Conservation (phyloP, 2,113 vertebrate genomes). For the Rhynchomys soricoides region DNA sequence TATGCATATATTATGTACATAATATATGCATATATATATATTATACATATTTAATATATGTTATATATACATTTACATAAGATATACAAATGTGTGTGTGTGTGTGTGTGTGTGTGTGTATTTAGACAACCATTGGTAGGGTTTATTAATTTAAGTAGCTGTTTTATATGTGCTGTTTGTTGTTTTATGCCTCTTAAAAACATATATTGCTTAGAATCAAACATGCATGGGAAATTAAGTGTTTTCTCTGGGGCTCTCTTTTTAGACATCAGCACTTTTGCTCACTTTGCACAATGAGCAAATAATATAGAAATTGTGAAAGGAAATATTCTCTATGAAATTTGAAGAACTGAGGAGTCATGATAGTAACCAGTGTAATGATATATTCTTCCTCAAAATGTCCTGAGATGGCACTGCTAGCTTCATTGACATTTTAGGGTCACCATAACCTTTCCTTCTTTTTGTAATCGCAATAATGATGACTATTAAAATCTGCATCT, state of each 20-base stretch:
- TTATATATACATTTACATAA: no score
- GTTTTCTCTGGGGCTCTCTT: conserved; percentile 1
- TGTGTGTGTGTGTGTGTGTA: no score
- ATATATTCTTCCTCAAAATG: neutral
- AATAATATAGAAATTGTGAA: neutral
- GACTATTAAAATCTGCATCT: neutral
- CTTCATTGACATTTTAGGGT: neutral
- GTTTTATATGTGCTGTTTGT: conserved; percentile 4
- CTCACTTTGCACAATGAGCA: conserved; percentile 31
- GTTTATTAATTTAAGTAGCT: conserved; percentile 68
- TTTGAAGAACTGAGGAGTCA: neutral
- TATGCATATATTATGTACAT: no score
- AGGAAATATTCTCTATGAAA: neutral
- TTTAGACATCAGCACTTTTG: neutral
- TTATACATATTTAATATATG: no score
- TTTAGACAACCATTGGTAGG: conserved; percentile 18
- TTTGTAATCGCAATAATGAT: neutral
- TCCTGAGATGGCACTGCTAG: neutral
- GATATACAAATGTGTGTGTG: no score
- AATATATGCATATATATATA: no score
- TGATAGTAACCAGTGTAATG: neutral
- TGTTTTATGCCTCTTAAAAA: conserved; percentile 57
- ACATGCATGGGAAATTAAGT: conserved; percentile 45
- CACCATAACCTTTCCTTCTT: neutral
- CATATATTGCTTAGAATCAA: conserved; percentile 59